These are phyloP conservation scores for Pedicia rivosa DNA, from an alignment of 2,888 invertebrate species.

Conservation along the genomic window DNA sequence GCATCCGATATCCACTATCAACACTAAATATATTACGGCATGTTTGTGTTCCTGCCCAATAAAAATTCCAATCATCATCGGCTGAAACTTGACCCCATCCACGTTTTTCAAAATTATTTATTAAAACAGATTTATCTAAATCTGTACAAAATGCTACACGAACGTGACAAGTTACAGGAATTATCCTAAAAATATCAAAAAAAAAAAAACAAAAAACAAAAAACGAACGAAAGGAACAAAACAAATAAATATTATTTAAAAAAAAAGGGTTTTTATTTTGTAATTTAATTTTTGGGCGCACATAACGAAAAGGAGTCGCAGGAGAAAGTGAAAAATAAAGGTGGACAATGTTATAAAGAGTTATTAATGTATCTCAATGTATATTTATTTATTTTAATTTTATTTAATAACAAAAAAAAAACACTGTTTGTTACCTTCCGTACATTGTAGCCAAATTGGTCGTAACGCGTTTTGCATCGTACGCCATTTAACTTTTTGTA, in stretches of 20 bases:
- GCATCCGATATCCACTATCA: conserved; percentile 82
- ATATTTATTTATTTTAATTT: too few species aligned
- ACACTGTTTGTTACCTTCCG: conserved; percentile 23
- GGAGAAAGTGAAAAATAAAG: too few species aligned
- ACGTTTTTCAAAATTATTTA: conserved; percentile 81
- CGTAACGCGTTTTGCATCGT: conserved; percentile 17
- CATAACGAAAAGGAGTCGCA: too few species aligned
- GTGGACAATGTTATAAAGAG: too few species aligned
- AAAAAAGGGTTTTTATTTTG: not conserved
- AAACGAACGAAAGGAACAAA: too few species aligned
- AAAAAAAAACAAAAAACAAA: too few species aligned
- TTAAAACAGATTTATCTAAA: conserved; percentile 82
- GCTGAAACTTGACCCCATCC: conserved; percentile 72
- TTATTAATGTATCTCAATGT: too few species aligned
- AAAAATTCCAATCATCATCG: conserved; percentile 92
- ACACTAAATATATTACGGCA: conserved; percentile 82
- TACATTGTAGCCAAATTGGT: conserved; percentile 29
- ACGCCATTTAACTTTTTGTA: conserved; percentile 11
- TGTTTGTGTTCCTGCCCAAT: conserved; percentile 88
- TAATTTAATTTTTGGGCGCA: not conserved
- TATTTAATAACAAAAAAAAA: not conserved
- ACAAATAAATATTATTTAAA: not conserved
- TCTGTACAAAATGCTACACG: conserved; percentile 27
- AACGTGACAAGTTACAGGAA: conserved; percentile 11
- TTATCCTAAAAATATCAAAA: conserved; percentile 17